Conservation (phyloP, 2,888 invertebrate genomes). For the Acrocera orbiculus region DNA sequence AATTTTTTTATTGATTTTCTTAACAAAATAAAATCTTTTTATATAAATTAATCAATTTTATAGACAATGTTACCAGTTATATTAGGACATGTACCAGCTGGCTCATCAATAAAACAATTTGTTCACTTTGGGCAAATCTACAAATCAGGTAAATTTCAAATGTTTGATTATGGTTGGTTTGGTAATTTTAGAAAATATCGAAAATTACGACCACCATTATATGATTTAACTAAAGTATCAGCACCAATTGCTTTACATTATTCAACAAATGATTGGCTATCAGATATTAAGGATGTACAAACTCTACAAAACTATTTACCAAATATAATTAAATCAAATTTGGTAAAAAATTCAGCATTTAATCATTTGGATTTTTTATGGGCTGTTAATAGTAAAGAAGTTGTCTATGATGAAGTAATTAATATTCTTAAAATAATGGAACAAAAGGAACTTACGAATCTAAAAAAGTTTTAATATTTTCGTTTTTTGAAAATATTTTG, state of each 20-base stretch:
- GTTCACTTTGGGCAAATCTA: slow-evolving; percentile 34
- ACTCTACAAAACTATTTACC: slow-evolving; percentile 25
- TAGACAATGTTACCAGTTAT: slow-evolving; percentile 39
- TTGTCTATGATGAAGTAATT: slow-evolving; percentile 33
- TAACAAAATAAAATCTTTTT: neutral
- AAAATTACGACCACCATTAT: slow-evolving; percentile 27
- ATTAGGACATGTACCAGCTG: slow-evolving; percentile 39
- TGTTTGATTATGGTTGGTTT: slow-evolving; percentile 33
- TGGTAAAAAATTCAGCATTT: slow-evolving; percentile 31
- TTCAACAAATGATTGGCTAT: slow-evolving; percentile 36
- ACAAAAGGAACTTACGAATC: neutral
- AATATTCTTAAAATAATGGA: slow-evolving; percentile 27
- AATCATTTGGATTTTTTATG: slow-evolving; percentile 43
- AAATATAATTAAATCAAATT: slow-evolving; percentile 28
- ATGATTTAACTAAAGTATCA: slow-evolving; percentile 27
- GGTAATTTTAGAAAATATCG: slow-evolving; percentile 32
- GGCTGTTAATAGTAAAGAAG: slow-evolving; percentile 32
- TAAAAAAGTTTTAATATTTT: neutral
- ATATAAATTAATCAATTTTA: neutral
- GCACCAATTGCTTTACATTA: slow-evolving; percentile 33
- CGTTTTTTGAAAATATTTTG: too few species aligned
- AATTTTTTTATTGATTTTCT: slow-evolving; percentile 14
- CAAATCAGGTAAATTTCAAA: slow-evolving; percentile 19
- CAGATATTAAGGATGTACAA: slow-evolving; percentile 32
- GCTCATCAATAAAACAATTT: slow-evolving; percentile 33